phyloP scores from a whole-genome alignment of 1,140 invertebrate genomes.

The Euglossa dilemma region DNA sequence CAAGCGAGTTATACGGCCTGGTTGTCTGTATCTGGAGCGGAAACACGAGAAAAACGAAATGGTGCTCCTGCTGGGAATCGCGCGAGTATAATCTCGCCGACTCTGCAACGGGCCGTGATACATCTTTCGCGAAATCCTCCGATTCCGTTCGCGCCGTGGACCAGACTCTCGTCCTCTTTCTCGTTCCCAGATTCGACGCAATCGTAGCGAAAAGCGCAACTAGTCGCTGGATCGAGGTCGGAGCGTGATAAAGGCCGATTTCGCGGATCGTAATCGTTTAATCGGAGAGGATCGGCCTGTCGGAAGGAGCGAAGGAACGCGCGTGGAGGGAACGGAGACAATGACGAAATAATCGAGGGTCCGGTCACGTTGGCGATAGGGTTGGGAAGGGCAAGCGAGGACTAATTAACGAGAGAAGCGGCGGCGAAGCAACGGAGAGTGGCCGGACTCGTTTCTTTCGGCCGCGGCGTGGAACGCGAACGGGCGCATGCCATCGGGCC shows the following conservation, averaged over 20 bases:
- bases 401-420: constrained; percentile 63
- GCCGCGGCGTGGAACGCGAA: constrained; percentile 36
- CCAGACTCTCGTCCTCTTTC: no score
- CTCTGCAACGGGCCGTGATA: constrained; percentile 22
- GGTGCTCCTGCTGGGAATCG: constrained; percentile 48
- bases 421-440: constrained; percentile 29
- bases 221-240: no score
- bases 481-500: constrained; percentile 19
- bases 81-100: constrained; percentile 30
- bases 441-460: constrained; percentile 40
- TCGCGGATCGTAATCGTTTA: no score
- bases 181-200: no score
- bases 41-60: constrained; percentile 74
- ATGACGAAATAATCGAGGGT: constrained; percentile 63
- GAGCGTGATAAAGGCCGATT: no score
- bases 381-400: constrained; percentile 42
- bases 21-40: constrained; percentile 76
- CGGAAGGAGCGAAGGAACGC: no score
- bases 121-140: constrained; percentile 8
- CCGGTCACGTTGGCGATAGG: constrained; percentile 62
- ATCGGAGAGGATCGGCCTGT: no score
- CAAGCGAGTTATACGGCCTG: constrained; percentile 68
- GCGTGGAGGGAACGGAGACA: constrained; percentile 19
- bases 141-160: background rate
- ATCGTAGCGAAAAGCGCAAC: no score